Conservation (phyloP, 2,888 invertebrate species). For the Euzophera pinguis region DNA sequence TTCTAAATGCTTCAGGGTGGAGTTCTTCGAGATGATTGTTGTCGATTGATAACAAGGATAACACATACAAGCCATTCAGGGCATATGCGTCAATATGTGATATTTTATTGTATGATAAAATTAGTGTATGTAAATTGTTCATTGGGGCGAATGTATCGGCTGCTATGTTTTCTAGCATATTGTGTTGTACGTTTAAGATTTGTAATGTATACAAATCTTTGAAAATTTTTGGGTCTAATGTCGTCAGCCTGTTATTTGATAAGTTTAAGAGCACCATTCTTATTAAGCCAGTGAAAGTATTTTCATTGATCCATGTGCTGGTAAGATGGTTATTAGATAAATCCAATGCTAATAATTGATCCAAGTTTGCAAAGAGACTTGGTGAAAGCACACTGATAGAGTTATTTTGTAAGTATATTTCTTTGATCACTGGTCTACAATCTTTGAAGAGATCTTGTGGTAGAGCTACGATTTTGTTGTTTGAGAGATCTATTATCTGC, state of each 20-base stretch:
- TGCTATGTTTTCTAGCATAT: constrained; percentile 89
- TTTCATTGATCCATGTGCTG: constrained; percentile 91
- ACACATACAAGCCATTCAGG: constrained; percentile 91
- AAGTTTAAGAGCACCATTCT: constrained; percentile 92
- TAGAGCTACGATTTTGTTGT: constrained; percentile 93
- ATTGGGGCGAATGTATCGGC: constrained; percentile 94
- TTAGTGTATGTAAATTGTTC: constrained; percentile 94
- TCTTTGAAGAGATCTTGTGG: constrained; percentile 92
- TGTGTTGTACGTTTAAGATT: constrained; percentile 91
- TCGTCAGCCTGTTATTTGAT: constrained; percentile 90
- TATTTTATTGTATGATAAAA: constrained; percentile 92
- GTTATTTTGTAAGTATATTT: constrained; percentile 95
- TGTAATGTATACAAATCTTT: constrained; percentile 92
- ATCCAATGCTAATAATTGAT: constrained; percentile 89
- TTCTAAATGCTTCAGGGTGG: constrained; percentile 92
- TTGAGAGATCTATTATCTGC: constrained; percentile 92
- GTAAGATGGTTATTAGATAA: constrained; percentile 92
- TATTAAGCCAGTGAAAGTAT: constrained; percentile 92
- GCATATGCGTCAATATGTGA: constrained; percentile 92
- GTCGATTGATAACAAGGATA: constrained; percentile 91
- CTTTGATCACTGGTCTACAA: constrained; percentile 88
- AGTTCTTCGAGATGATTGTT: constrained; percentile 91
- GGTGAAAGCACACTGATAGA: constrained; percentile 92
- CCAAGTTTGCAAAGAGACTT: constrained; percentile 91
- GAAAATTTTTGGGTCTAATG: constrained; percentile 90